Evolutionary conservation across 2,113 vertebrate genomes (phyloP), one percentile per base, ranked within the genome.

Genomic region (Oncorhynchus nerka): DNA sequence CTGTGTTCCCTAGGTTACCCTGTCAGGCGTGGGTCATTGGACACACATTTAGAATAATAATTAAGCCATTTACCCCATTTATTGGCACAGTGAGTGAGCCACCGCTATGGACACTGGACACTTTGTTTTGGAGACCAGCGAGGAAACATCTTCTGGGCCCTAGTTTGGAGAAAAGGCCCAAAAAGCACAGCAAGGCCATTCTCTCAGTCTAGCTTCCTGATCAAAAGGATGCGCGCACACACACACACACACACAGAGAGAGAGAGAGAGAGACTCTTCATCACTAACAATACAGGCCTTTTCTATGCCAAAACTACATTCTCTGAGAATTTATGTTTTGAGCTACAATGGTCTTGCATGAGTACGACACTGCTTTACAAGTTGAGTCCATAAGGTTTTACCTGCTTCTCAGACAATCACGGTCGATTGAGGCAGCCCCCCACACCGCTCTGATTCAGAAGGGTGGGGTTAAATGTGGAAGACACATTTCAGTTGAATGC

Each of bases 161-260:
- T 61, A 48, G 24, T 39, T 75, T 90, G 88, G 88, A 82, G 20
- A 69, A 77, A 77, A 22, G 68, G 77, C 86, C 88, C 79, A 62
- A 76, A 83, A 71, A 85, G 66, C 83, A 92, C 87, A 92, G 84
- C 68, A 66, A 70, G 15, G 20, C 66, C 62, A 85, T 90, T 84
- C 39, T 45, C 9, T 45, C 39, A 45, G 9, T 45, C 39, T 11
- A 45, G 39, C 39, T 11, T 45, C 39, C 9, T 45, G 9, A 45
- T 45, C 39, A 45, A 45, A 45, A 45, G 9, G 39, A 9, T 45
- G 39, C 39, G 0, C 8, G 0, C 39, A 32, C 74, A 73, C 16
- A 2, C 51, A 55, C 68, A 59, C 26, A 28, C 26, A 28, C 26
- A 28, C 28, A 28, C 28, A 26, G n/a, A n/a, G n/a, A n/a, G n/a